Conservation (phyloP, 2,113 vertebrate genomes). For the Otis tarda region DNA sequence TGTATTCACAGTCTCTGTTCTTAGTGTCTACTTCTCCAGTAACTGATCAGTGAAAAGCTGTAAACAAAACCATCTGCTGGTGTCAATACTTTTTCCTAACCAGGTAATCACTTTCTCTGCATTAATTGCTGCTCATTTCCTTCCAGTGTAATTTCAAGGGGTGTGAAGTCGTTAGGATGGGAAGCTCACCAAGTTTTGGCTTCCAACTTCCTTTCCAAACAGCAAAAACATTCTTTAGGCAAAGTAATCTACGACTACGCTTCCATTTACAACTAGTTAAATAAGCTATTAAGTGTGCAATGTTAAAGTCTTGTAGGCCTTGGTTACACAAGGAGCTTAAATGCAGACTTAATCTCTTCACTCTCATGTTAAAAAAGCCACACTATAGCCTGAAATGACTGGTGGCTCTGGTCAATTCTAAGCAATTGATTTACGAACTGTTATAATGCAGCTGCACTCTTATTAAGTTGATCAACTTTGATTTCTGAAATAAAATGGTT, state of each 20-base stretch:
- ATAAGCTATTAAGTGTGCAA: not conserved
- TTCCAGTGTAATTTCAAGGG: not conserved
- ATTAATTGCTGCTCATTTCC: not conserved
- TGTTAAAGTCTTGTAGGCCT: not conserved
- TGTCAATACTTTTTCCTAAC: slow-evolving; percentile 9
- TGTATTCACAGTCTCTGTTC: not conserved
- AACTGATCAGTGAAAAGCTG: not conserved
- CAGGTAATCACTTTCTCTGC: slow-evolving; percentile 11
- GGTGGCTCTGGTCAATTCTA: not conserved
- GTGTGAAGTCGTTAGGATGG: not conserved
- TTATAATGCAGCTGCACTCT: not conserved
- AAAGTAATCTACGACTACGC: not conserved
- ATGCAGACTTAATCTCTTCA: not conserved
- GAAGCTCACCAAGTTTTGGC: not conserved
- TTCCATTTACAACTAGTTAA: not conserved
- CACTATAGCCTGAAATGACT: not conserved
- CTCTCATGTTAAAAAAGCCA: not conserved
- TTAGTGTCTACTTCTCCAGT: not conserved
- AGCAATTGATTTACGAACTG: not conserved
- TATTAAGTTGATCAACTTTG: not conserved
- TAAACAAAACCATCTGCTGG: slow-evolving; percentile 50
- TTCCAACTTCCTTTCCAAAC: not conserved
- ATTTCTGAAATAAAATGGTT: not conserved
- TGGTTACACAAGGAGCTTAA: not conserved
- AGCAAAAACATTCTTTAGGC: not conserved